Conservation (phyloP, 2,888 invertebrate species). For the Cosmia trapezina region DNA sequence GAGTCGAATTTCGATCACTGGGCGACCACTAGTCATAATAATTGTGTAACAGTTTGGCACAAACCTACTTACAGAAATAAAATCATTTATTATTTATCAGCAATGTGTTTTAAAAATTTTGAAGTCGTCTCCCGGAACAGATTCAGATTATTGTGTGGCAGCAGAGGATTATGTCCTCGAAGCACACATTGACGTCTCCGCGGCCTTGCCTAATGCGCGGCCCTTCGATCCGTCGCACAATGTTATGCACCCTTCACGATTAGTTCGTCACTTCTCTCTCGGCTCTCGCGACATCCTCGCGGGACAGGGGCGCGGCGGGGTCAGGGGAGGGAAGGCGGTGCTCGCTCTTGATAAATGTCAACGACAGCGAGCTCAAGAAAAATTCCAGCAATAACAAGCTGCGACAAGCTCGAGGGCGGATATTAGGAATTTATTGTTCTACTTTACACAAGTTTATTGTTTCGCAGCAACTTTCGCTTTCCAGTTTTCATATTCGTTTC, state of each 20-base stretch:
- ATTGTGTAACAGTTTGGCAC: no score
- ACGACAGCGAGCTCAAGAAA: constrained; percentile 48
- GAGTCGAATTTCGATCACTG: no score
- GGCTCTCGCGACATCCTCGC: not conserved
- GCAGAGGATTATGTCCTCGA: not conserved
- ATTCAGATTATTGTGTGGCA: not conserved
- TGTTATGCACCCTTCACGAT: constrained; percentile 30
- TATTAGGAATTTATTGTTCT: constrained; percentile 62
- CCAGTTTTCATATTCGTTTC: constrained; percentile 43
- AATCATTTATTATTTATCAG: no score
- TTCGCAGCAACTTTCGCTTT: constrained; percentile 53
- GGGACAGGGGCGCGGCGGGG: no score
- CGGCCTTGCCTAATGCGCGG: not conserved
- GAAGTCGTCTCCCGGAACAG: not conserved
- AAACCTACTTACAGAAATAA: no score
- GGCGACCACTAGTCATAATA: no score
- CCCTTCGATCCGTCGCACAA: not conserved
- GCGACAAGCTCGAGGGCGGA: constrained; percentile 48
- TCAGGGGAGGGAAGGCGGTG: not conserved
- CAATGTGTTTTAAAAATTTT: not conserved
- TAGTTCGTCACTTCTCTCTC: constrained; percentile 21
- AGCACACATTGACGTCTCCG: not conserved
- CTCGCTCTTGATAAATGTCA: constrained; percentile 55
- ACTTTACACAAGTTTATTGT: constrained; percentile 63
- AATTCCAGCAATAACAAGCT: constrained; percentile 60